Percentiles rank a stretch among this genome's conserved stretches.
Conservation (phyloP, 2,888 invertebrate genomes). For the Archips xylosteana region DNA sequence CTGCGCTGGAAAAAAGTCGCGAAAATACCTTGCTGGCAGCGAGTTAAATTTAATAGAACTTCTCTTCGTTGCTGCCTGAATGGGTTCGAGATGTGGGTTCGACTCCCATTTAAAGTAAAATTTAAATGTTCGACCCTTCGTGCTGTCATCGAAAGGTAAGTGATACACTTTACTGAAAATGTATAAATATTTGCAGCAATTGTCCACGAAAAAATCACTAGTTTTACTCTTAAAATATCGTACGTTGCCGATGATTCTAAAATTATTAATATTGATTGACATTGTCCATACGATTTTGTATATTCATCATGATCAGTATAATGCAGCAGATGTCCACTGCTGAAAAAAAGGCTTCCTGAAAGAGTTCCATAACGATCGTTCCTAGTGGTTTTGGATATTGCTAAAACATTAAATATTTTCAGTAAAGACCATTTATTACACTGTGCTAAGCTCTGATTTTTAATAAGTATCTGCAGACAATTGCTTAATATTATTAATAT, state of each 20-base stretch:
- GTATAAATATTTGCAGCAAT: neutral
- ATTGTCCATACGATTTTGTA: neutral
- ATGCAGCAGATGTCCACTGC: no score
- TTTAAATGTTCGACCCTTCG: neutral
- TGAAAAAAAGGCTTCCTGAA: no score
- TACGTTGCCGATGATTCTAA: no score
- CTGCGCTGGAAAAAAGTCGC: no score
- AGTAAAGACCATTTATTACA: slow-evolving; percentile 11
- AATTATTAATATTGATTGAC: no score
- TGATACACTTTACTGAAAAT: slow-evolving; percentile 19
- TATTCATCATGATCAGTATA: neutral
- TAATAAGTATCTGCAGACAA: slow-evolving; percentile 49
- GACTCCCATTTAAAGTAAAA: slow-evolving; percentile 12
- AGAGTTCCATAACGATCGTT: no score
- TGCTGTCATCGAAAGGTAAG: slow-evolving; percentile 33
- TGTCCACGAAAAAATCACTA: no score
- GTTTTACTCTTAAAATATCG: no score
- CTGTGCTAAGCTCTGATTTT: slow-evolving; percentile 16
- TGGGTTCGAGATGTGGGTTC: slow-evolving; percentile 21
- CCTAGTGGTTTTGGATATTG: neutral
- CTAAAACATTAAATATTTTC: slow-evolving; percentile 11
- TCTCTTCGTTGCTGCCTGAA: neutral
- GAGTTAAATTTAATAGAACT: neutral
- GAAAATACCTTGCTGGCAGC: neutral
- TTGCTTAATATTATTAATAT: neutral